phyloP scores from a whole-genome alignment of 2,797 vertebrate species.

The Epinephelus malabaricus region DNA sequence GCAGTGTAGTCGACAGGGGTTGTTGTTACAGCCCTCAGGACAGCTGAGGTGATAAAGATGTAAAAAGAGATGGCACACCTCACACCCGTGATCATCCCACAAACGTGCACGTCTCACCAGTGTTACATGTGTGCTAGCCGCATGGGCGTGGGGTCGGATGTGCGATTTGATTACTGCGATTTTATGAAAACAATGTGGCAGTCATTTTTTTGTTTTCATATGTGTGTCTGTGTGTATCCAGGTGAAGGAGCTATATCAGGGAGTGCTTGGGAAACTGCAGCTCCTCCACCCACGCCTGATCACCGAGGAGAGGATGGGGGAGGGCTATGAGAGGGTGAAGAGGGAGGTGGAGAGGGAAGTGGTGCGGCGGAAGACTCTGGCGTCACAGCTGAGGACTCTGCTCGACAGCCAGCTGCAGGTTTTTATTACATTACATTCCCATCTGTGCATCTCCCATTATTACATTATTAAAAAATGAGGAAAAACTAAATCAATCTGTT shows the following conservation, averaged over 20 bases:
- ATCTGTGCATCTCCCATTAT: not conserved
- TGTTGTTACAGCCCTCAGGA: constrained; percentile 68
- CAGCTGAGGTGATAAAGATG: constrained; percentile 45
- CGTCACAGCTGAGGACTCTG: constrained; percentile 81
- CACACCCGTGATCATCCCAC: constrained; percentile 13
- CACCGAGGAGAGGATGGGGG: constrained; percentile 58
- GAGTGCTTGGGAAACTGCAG: constrained; percentile 82
- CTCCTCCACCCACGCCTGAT: constrained; percentile 75
- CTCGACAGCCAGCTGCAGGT: constrained; percentile 85
- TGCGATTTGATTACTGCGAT: constrained; percentile 30
- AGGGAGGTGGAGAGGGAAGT: constrained; percentile 88
- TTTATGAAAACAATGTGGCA: not conserved
- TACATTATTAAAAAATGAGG: not conserved
- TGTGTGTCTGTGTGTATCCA: constrained; percentile 66
- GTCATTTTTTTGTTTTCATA: not conserved
- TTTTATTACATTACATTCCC: not conserved
- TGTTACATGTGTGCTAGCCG: not conserved
- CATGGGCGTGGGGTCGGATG: not conserved
- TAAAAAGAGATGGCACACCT: constrained; percentile 59
- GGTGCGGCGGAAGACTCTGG: constrained; percentile 79
- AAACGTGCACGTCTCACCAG: constrained; percentile 24
- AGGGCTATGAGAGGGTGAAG: constrained; percentile 73
- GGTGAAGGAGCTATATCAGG: constrained; percentile 89
- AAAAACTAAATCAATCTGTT: not conserved
- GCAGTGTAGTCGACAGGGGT: constrained; percentile 22